Evolutionary conservation across 2,113 vertebrate species (phyloP).

Genomic region (Melospiza melodia): DNA sequence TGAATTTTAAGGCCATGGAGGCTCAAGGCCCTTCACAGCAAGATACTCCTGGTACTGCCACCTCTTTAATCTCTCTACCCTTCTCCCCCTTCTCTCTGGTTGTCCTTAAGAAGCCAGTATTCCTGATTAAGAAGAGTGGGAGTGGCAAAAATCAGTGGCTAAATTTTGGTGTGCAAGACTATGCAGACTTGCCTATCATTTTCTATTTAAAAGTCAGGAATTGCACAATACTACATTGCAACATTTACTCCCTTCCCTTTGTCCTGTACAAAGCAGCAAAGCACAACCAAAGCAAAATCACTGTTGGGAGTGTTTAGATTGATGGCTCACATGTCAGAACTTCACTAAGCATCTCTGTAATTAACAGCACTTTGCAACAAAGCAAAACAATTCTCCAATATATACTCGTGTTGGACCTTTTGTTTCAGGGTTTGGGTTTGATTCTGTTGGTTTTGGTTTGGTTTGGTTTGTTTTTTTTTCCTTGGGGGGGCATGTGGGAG

Average conservation of each 20-base stretch:
- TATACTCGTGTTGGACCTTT: neutral
- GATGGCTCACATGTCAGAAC: neutral
- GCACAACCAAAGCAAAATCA: neutral
- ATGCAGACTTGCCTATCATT: neutral
- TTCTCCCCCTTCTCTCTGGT: neutral
- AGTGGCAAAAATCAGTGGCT: neutral
- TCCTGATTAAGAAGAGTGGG: neutral
- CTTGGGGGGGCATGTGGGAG: fast-evolving
- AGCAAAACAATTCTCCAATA: neutral
- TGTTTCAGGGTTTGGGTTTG: neutral
- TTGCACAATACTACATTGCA: slow-evolving; percentile 34
- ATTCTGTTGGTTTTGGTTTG: neutral
- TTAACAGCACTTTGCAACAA: neutral
- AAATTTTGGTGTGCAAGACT: neutral
- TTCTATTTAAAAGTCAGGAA: slow-evolving; percentile 29
- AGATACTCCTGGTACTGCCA: neutral
- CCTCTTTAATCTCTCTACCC: neutral
- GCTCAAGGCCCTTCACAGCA: neutral
- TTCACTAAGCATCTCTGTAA: neutral
- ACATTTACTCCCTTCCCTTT: neutral
- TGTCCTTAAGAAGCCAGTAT: neutral
- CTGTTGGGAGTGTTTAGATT: neutral
- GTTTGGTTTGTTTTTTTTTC: neutral
- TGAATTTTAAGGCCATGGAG: neutral
- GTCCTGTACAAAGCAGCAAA: neutral